Percentiles rank a stretch among this genome's conserved stretches.
These are phyloP conservation scores for Thymelicus acteon DNA, from an alignment of 2,888 invertebrate genomes.

Conservation along the genomic window DNA sequence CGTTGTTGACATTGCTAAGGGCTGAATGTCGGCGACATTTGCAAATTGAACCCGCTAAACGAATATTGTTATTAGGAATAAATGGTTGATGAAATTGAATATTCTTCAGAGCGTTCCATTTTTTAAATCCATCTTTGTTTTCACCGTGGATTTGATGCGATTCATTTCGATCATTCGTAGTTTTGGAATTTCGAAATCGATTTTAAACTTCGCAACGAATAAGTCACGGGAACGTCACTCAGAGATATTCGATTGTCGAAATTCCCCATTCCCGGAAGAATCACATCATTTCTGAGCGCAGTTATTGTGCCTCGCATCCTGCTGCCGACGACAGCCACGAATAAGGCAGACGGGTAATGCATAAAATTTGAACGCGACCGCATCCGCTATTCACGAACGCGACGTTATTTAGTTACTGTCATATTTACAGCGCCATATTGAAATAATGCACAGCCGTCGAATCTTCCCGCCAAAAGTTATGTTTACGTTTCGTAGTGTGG, in stretches of 20 bases:
- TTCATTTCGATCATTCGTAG: too few relatives aligned
- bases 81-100: neutral
- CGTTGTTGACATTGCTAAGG: neutral
- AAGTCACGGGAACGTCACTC: constrained; percentile 14
- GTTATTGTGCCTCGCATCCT: constrained; percentile 35
- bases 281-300: constrained; percentile 12
- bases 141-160: too few relatives aligned
- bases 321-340: constrained; percentile 42
- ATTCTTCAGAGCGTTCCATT: too few relatives aligned
- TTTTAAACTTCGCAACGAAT: neutral
- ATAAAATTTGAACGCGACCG: constrained; percentile 52
- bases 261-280: constrained; percentile 18
- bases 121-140: too few relatives aligned
- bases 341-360: constrained; percentile 49
- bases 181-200: too few relatives aligned
- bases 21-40: constrained; percentile 1
- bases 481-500: neutral
- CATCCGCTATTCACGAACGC: constrained; percentile 35
- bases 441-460: constrained; percentile 20
- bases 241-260: constrained; percentile 28
- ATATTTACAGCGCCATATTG: constrained; percentile 26
- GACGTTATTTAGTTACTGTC: constrained; percentile 36
- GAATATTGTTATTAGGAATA: neutral
- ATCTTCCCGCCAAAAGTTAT: constrained; percentile 12
- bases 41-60: constrained; percentile 1